A percentile compares a stretch with the other conserved stretches of the same genome.
Conservation (phyloP, 2,113 vertebrate genomes). For the Pachypanchax playfairii region DNA sequence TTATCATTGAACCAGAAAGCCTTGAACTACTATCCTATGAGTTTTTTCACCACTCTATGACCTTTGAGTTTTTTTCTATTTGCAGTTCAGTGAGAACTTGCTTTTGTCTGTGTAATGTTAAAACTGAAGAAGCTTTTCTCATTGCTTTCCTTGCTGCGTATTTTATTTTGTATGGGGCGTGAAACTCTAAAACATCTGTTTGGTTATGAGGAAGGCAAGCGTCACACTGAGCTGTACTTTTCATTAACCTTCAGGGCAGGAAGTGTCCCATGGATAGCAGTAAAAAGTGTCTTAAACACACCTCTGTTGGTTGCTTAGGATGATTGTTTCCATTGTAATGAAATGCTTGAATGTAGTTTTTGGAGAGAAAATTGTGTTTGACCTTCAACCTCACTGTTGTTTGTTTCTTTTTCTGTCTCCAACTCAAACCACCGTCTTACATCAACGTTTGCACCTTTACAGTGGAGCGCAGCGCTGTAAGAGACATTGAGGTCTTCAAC, state of each 20-base stretch:
- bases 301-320: conserved; percentile 26
- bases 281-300: conserved; percentile 53
- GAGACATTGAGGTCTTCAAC: conserved; percentile 90
- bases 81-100: conserved; percentile 3
- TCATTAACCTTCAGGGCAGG: conserved; percentile 60
- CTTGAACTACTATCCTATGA: neutral
- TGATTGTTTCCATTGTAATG: conserved; percentile 53
- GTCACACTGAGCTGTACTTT: conserved; percentile 42
- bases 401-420: conserved; percentile 7
- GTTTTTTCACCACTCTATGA: too few species aligned
- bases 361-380: too few species aligned
- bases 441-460: conserved; percentile 16
- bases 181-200: conserved; percentile 65
- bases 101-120: conserved; percentile 46
- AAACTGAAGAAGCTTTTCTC: conserved; percentile 50
- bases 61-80: neutral
- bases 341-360: conserved; percentile 48
- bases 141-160: conserved; percentile 34
- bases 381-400: conserved; percentile 7
- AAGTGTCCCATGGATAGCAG: conserved; percentile 52
- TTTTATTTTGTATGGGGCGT: conserved; percentile 61
- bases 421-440: neutral
- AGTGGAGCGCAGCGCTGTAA: conserved; percentile 90
- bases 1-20: neutral
- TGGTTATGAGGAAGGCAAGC: conserved; percentile 47